phyloP scores from a whole-genome alignment of 2,797 vertebrate species.

The Gobionotothen gibberifrons region DNA sequence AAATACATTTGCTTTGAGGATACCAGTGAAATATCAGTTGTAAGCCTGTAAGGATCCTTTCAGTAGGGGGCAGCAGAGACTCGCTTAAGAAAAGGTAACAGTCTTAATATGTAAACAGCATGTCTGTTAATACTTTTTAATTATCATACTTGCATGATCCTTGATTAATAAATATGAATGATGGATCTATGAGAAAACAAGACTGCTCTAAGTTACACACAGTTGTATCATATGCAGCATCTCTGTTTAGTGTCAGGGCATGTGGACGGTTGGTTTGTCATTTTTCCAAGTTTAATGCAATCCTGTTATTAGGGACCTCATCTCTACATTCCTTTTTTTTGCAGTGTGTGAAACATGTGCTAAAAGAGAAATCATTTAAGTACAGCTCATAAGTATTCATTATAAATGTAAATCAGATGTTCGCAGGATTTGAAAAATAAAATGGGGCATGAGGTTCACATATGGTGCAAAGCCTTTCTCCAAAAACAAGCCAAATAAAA shows the following conservation, averaged over 20 bases:
- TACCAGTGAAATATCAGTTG: slow-evolving; percentile 29
- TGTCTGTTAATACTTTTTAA: slow-evolving; percentile 43
- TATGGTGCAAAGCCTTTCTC: slow-evolving; percentile 54
- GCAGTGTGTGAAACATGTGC: slow-evolving; percentile 23
- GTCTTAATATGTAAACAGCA: slow-evolving; percentile 37
- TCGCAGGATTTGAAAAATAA: slow-evolving; percentile 15
- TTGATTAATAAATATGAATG: slow-evolving; percentile 67
- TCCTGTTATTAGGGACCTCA: slow-evolving; percentile 42
- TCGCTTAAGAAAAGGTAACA: slow-evolving; percentile 47
- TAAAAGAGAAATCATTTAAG: slow-evolving; percentile 32
- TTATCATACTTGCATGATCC: slow-evolving; percentile 38
- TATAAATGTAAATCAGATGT: slow-evolving; percentile 58
- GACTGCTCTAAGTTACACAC: slow-evolving; percentile 22
- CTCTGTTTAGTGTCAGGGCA: slow-evolving; percentile 30
- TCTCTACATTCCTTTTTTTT: slow-evolving; percentile 25
- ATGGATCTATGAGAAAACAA: slow-evolving; percentile 24
- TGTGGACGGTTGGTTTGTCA: slow-evolving; percentile 43
- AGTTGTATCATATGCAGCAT: slow-evolving; percentile 38
- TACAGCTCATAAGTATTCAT: slow-evolving; percentile 34
- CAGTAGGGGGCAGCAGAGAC: slow-evolving; percentile 73
- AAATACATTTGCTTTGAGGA: slow-evolving; percentile 29
- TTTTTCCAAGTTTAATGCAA: slow-evolving; percentile 49
- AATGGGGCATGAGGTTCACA: slow-evolving; percentile 41
- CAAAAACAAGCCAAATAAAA: slow-evolving; percentile 53
- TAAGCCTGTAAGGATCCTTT: slow-evolving; percentile 26